Evolutionary conservation across 2,797 vertebrate species (phyloP), one percentile per base, ranked within the genome.

Genomic region (Myotis planiceps): DNA sequence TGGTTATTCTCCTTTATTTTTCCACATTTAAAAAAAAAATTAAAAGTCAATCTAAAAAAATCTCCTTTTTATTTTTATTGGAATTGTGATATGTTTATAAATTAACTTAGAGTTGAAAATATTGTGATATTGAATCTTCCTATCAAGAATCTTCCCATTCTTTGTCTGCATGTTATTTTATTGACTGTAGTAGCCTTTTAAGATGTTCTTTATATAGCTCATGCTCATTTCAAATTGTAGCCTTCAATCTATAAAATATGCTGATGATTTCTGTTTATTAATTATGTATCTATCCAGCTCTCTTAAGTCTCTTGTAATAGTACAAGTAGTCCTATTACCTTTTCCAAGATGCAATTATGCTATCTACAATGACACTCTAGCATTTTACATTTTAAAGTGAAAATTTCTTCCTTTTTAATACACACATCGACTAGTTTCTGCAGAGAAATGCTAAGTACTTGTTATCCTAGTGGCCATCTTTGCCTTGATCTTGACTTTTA

Each of bases 401-500:
- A 90, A 83, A 68, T 74, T 80, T 63, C 37, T 90, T 58, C 25
- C 25, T 37, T 45, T 68, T 74, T 94, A 53, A 51, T 75, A 80
- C 82, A 45, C 60, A 81, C 6, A 42, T 25, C 13, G 27, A 68
- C 25, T 89, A 66, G 12, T 45, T 94, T 85, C 42, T 86, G 21
- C 32, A 81, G 58, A 88, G 16, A 92, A 80, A 80, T 69, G 34
- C 55, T 49, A 74, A 68, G 42, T 71, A 83, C 74, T 51, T 82
- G n/a, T 85, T 89, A 89, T 72, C 74, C 15, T 51, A 53, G 55
- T n/a, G 42, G 39, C 34, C 21, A 88, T 60, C 10, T 10, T 45
- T 79, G 66, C 49, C 9, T 92, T 84, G 55, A 80, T 80, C 34
- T 53, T 81, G 86, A 93, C 55, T 69, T 95, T 69, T 53, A 86